Percentiles rank a stretch among this genome's conserved stretches.
Evolutionary conservation across 2,888 invertebrate genomes (phyloP).

Genomic region (Sminthurinus aureus): DNA sequence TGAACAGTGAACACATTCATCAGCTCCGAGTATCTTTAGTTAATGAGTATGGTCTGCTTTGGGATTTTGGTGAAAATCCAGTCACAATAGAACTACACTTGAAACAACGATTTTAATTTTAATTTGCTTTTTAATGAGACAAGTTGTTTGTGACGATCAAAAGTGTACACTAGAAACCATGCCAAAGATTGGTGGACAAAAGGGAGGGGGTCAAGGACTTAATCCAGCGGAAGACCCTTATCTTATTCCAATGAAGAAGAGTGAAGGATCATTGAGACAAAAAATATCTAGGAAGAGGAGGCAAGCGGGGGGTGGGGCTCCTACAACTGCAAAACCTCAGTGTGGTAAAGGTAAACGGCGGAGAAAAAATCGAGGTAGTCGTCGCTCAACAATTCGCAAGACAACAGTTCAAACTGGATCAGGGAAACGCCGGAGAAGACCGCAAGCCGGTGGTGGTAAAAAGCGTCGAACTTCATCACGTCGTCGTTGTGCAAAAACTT

Average conservation of each 20-base stretch:
- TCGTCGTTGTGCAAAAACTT: background rate
- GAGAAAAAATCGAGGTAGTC: background rate
- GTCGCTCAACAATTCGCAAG: background rate
- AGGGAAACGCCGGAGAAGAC: background rate
- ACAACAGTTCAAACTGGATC: background rate
- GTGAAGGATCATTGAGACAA: background rate
- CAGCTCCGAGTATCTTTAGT: background rate
- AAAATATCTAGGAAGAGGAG: background rate
- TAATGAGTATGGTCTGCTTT: background rate
- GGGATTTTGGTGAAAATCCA: background rate
- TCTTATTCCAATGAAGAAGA: background rate
- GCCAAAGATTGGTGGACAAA: background rate
- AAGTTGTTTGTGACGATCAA: background rate
- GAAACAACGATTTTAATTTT: background rate
- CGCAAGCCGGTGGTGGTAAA: background rate
- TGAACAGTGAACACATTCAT: background rate
- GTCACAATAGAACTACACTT: background rate
- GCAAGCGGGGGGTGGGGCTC: background rate
- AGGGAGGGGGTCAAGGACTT: background rate
- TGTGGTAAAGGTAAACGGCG: too few relatives aligned
- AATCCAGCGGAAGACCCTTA: background rate
- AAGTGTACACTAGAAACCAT: background rate
- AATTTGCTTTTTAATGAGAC: background rate
- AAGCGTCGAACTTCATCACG: background rate
- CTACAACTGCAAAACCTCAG: background rate